phyloP scores from a whole-genome alignment of 1,140 invertebrate genomes.

The Platyscapa corneri region DNA sequence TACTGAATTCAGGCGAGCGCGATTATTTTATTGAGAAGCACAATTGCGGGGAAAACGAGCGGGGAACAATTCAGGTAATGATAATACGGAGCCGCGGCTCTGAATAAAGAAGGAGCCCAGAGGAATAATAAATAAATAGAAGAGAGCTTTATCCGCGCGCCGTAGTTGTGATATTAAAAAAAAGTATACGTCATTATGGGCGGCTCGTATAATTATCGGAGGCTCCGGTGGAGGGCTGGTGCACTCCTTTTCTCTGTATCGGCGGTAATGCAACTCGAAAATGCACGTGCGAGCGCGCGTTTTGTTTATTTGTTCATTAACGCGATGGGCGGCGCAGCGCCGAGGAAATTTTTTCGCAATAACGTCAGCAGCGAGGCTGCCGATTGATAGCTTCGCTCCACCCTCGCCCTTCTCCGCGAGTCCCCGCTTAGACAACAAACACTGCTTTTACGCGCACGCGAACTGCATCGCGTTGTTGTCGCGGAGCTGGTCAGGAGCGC shows the following conservation, averaged over 20 bases:
- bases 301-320: background rate
- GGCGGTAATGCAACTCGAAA: no score
- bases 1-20: conserved; percentile 1
- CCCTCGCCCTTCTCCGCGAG: no score
- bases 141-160: background rate
- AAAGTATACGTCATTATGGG: background rate
- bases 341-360: no score
- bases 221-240: background rate
- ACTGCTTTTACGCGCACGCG: no score
- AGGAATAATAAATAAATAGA: background rate
- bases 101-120: background rate
- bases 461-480: no score
- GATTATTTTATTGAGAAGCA: background rate
- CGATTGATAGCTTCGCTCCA: no score
- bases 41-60: background rate
- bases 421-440: no score
- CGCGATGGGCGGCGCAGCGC: no score
- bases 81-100: background rate
- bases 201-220: background rate
- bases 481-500: no score
- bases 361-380: no score
- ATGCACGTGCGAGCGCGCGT: background rate
- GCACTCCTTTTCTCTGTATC: background rate
- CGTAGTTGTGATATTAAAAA: background rate
- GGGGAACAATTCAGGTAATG: background rate